Conservation (phyloP, 2,888 invertebrate species). For the Amphipoea lucens region DNA sequence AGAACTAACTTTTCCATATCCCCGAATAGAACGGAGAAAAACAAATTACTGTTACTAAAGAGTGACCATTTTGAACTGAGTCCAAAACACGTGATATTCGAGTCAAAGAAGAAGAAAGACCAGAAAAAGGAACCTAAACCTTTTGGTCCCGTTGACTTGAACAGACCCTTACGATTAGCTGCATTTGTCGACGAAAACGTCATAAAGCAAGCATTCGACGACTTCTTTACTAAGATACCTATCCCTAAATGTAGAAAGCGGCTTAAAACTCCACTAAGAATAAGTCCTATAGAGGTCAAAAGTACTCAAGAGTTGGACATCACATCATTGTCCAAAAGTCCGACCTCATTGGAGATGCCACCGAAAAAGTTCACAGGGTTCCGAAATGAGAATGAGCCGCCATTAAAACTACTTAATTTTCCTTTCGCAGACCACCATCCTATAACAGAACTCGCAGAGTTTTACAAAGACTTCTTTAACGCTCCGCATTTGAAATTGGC, state of each 20-base stretch:
- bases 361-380: constrained; percentile 86
- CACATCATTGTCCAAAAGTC: constrained; percentile 79
- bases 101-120: constrained; percentile 91
- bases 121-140: constrained; percentile 77
- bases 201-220: constrained; percentile 79
- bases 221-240: constrained; percentile 82
- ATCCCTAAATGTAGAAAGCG: constrained; percentile 82
- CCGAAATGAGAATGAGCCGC: constrained; percentile 90
- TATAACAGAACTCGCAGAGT: constrained; percentile 94
- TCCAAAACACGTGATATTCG: constrained; percentile 91
- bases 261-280: constrained; percentile 69
- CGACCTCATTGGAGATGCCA: constrained; percentile 84
- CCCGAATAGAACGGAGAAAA: constrained; percentile 94
- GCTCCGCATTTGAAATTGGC: constrained; percentile 89
- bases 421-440: constrained; percentile 94
- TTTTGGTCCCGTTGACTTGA: constrained; percentile 90
- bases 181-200: constrained; percentile 92
- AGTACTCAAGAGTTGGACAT: constrained; percentile 84
- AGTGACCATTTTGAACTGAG: constrained; percentile 97
- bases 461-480: constrained; percentile 95
- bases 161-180: constrained; percentile 93
- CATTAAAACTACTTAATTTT: constrained; percentile 93
- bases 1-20: constrained; percentile 98
- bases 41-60: constrained; percentile 94
- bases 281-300: constrained; percentile 73